Percentiles rank a stretch among this genome's conserved stretches.
These are phyloP conservation scores for Esperia sulphurella DNA, from an alignment of 2,888 invertebrate genomes.

Conservation along the genomic window DNA sequence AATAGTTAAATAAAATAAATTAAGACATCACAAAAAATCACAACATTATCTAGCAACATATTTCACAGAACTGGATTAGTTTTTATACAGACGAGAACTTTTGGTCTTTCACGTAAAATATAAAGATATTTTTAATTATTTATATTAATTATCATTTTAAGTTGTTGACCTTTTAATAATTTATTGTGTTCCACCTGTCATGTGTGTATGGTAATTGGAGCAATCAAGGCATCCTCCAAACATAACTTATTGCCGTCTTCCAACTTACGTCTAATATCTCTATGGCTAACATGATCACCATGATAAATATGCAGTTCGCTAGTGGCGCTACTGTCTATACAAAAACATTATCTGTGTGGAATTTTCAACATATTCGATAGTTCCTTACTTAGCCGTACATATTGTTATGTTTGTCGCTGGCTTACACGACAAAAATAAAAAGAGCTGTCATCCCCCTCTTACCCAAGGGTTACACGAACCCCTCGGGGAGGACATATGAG, in stretches of 20 bases:
- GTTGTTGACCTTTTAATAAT: conserved; percentile 25
- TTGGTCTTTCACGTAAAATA: background rate
- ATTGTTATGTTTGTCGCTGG: too few species aligned
- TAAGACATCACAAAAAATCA: too few species aligned
- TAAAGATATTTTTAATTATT: conserved; percentile 4
- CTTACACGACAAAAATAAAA: too few species aligned
- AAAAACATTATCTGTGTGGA: too few species aligned
- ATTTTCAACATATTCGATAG: too few species aligned
- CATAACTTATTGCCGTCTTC: background rate
- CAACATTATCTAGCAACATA: background rate
- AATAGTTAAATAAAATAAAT: too few species aligned
- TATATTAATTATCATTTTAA: conserved; percentile 13
- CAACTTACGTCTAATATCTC: background rate
- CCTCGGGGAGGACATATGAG: too few species aligned
- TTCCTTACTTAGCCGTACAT: too few species aligned
- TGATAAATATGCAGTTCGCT: too few species aligned
- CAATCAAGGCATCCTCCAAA: conserved; percentile 4
- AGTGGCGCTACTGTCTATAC: too few species aligned
- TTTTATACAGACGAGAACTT: background rate
- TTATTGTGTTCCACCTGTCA: conserved; percentile 9
- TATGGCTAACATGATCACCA: background rate
- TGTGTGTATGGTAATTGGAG: conserved; percentile 8
- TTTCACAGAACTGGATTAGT: background rate
- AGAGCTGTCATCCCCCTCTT: too few species aligned
- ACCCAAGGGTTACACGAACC: too few species aligned